Conservation (phyloP, 2,888 invertebrate species). For the Neoascia interrupta region DNA sequence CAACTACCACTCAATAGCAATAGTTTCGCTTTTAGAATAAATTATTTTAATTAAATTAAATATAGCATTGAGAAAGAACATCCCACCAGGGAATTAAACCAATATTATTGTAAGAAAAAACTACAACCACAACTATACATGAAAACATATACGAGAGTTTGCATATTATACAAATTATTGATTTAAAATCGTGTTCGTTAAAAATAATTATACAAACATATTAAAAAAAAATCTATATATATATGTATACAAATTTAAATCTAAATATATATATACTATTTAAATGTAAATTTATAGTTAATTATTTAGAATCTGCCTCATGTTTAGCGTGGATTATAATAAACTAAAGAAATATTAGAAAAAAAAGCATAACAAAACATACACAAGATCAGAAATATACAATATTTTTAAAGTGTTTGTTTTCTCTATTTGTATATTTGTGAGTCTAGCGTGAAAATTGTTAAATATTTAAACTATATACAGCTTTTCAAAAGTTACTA, state of each 20-base stretch:
- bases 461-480: constrained; percentile 29
- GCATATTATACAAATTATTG: constrained; percentile 51
- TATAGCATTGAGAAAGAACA: background rate
- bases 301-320: constrained; percentile 32
- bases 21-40: constrained; percentile 58
- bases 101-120: constrained; percentile 21
- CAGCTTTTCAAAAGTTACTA: too few species aligned
- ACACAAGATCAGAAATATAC: constrained; percentile 3
- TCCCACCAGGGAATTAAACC: constrained; percentile 13
- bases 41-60: constrained; percentile 44
- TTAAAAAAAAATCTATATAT: constrained; percentile 9
- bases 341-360: constrained; percentile 12
- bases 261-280: constrained; percentile 13
- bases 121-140: constrained; percentile 30
- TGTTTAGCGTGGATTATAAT: constrained; percentile 22
- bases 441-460: constrained; percentile 12
- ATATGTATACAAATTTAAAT: constrained; percentile 27
- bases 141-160: constrained; percentile 30
- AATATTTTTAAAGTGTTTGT: constrained; percentile 13
- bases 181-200: constrained; percentile 66
- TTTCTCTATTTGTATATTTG: constrained; percentile 11
- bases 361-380: constrained; percentile 14
- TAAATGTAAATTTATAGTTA: constrained; percentile 40
- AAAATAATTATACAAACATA: constrained; percentile 30
- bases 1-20: constrained; percentile 62